A percentile compares a stretch with the other conserved stretches of the same genome.
Evolutionary conservation across 2,797 vertebrate genomes (phyloP).

Genomic region (Sternarchorhynchus goeldii): DNA sequence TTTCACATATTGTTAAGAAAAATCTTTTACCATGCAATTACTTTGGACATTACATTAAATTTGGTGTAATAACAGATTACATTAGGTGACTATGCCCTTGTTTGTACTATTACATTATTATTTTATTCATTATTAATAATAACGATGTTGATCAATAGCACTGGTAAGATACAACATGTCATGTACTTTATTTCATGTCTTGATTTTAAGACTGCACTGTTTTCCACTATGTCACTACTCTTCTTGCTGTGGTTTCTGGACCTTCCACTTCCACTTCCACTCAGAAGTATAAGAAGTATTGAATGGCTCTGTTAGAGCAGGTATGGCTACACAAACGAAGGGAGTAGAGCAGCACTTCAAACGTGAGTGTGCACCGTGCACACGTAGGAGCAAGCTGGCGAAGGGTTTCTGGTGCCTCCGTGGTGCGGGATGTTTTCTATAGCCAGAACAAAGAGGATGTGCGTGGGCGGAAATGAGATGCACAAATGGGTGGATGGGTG

Average conservation of each 20-base stretch:
- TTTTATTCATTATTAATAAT: too few species aligned
- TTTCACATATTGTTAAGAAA: too few species aligned
- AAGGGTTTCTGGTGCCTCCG: slow-evolving; percentile 53
- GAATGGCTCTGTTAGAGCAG: slow-evolving; percentile 20
- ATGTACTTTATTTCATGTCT: too few species aligned
- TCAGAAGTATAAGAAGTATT: slow-evolving; percentile 32
- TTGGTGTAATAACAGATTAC: too few species aligned
- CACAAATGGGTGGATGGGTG: slow-evolving; percentile 30
- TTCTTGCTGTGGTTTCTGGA: slow-evolving; percentile 1
- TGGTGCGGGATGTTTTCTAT: slow-evolving; percentile 70
- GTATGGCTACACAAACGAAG: slow-evolving; percentile 35
- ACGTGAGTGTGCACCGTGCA: slow-evolving; percentile 26
- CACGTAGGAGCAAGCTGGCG: slow-evolving; percentile 47
- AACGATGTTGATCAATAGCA: too few species aligned
- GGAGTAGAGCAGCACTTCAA: slow-evolving; percentile 45
- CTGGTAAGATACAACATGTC: too few species aligned
- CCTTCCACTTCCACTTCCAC: neutral
- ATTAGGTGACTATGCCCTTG: too few species aligned
- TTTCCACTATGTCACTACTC: neutral
- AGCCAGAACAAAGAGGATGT: slow-evolving; percentile 72
- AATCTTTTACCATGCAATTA: too few species aligned
- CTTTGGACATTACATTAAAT: too few species aligned
- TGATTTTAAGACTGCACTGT: too few species aligned
- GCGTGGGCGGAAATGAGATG: slow-evolving; percentile 58
- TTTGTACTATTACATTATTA: too few species aligned